Base-by-base conservation (phyloP, 1,140 invertebrate species). In the Hycleus cichorii region DNA sequence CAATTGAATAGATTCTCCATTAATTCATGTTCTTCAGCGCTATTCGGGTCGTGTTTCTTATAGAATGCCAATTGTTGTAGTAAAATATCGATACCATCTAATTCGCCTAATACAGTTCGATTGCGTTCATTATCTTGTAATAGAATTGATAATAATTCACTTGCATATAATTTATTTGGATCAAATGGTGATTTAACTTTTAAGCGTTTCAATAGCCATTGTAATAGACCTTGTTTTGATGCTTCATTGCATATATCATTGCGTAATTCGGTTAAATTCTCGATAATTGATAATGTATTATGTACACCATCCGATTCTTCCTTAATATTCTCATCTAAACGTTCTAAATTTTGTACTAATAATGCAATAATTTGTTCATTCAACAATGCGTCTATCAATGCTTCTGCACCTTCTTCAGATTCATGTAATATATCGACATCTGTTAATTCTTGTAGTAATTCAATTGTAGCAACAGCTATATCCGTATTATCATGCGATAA, bases 1-100 rank as follows among this genome's bases (percentile, higher is more conserved):
- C 88, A 87, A 72, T 98, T 91, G 71, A 99, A 99, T 45, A 99
- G 77, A 78, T 99, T 99, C 74, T 98, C 96, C 95, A 99, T 98
- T 70, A 95, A 89, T 77, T 99, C 97, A 68, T 92, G 85, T 75
- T 99, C 97, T 75, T 99, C 95, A 7, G 83, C 83, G 52, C 84
- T 86, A 47, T 77, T 80, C 1, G 96, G 96, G 79, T 98, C 94
- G 71, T 97, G 92, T 46, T 92, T 78, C 74, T 99, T 98, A 76
- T 96, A 99, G 65, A 85, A 88, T 65, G 95, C 93, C 42, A 98
- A 75, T 73, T 98, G 95, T 77, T 97, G 94, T 1, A 99, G 76
- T 25, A 99, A 75, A 26, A 96, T 89, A 80, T 99, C 97, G 70
- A 99, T 97, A 4, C 96, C 96, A 75, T 98, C 95, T 12, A 94